A percentile compares a stretch with the other conserved stretches of the same genome.
phyloP scores from a whole-genome alignment of 2,113 vertebrate genomes.

The Plestiodon gilberti region DNA sequence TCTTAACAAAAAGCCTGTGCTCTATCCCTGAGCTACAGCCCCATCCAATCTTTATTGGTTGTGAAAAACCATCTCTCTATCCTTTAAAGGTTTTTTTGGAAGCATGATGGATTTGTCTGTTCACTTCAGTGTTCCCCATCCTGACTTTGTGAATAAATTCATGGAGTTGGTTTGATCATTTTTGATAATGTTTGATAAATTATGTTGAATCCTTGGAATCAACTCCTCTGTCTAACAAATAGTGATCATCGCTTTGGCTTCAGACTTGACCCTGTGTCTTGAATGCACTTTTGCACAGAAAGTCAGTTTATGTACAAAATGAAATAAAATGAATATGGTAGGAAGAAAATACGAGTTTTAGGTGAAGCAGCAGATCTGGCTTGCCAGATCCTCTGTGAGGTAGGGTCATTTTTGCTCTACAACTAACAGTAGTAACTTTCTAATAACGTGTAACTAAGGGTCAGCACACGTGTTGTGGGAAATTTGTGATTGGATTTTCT shows the following conservation, averaged over 20 bases:
- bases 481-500: no score
- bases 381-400: background rate
- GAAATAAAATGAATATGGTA: background rate
- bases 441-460: background rate
- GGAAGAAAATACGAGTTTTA: background rate
- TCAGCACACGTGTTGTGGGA: no score
- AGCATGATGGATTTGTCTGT: background rate
- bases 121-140: background rate
- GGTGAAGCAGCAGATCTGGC: background rate
- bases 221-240: background rate
- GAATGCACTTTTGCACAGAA: no score
- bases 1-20: no score
- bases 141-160: background rate
- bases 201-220: background rate
- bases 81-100: background rate
- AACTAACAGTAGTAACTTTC: background rate
- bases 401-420: background rate
- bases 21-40: no score
- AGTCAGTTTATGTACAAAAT: no score
- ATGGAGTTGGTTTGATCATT: background rate
- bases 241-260: background rate
- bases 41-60: no score
- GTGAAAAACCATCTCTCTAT: background rate
- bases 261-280: background rate
- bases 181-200: no score